phyloP scores from a whole-genome alignment of 2,113 vertebrate genomes.

The Bubo bubo region DNA sequence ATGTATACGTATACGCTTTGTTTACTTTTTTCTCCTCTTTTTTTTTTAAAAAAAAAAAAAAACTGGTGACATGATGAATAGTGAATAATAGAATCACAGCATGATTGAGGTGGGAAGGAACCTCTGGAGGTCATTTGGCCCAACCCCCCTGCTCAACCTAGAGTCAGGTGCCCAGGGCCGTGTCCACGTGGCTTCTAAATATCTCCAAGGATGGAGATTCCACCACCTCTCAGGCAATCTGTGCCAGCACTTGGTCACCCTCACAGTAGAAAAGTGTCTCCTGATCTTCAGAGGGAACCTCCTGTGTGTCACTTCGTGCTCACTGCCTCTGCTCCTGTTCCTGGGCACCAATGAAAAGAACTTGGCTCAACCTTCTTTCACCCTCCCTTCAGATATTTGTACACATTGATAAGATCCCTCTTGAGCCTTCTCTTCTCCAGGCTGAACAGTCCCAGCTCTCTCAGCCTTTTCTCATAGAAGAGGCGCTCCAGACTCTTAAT shows the following conservation, averaged over 20 bases:
- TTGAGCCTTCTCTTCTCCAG: background rate
- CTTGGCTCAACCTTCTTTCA: background rate
- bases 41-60: too few species aligned
- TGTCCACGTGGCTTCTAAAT: background rate
- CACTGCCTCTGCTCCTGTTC: background rate
- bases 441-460: background rate
- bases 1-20: background rate
- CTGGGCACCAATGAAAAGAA: background rate
- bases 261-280: background rate
- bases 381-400: background rate
- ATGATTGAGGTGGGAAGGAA: background rate
- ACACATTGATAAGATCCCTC: background rate
- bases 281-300: background rate
- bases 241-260: background rate
- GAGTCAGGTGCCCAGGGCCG: background rate
- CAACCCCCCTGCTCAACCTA: background rate
- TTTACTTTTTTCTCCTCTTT: fast-evolving
- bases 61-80: background rate
- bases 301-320: background rate
- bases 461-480: background rate
- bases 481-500: background rate
- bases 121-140: background rate
- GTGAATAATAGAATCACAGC: background rate
- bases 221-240: background rate
- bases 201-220: background rate